These are phyloP conservation scores for Indri indri DNA, from an alignment of 2,113 vertebrate species.

Conservation along the genomic window DNA sequence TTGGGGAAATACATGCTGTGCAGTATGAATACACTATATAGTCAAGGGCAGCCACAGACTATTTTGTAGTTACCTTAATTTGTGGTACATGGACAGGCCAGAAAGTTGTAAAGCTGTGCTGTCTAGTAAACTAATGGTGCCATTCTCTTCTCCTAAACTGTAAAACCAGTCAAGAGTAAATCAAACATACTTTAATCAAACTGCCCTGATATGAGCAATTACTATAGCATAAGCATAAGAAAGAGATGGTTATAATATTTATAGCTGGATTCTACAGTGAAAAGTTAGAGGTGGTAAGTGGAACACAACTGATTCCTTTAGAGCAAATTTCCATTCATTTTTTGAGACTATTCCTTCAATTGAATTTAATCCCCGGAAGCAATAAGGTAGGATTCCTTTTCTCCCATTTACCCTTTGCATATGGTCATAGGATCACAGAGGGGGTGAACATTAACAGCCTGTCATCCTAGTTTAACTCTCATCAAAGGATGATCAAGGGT, in stretches of 20 bases:
- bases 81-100: conserved; percentile 75
- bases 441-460: conserved; percentile 72
- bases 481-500: conserved; percentile 76
- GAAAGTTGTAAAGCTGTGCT: conserved; percentile 79
- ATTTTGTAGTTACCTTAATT: conserved; percentile 81
- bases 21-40: neutral
- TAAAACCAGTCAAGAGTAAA: conserved; percentile 76
- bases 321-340: conserved; percentile 70
- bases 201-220: conserved; percentile 64
- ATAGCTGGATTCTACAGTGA: conserved; percentile 49
- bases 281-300: neutral
- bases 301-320: conserved; percentile 65
- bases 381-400: conserved; percentile 68
- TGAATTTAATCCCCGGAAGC: conserved; percentile 78
- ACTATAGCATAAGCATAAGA: conserved; percentile 54
- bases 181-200: conserved; percentile 73
- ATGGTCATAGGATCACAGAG: conserved; percentile 57
- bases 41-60: conserved; percentile 27
- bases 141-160: conserved; percentile 80
- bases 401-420: conserved; percentile 52
- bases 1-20: conserved; percentile 56
- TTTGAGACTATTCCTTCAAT: conserved; percentile 75
- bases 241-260: conserved; percentile 56
- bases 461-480: conserved; percentile 72
- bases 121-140: conserved; percentile 82